Conservation (phyloP, 2,113 vertebrate genomes). For the Rhea pennata region DNA sequence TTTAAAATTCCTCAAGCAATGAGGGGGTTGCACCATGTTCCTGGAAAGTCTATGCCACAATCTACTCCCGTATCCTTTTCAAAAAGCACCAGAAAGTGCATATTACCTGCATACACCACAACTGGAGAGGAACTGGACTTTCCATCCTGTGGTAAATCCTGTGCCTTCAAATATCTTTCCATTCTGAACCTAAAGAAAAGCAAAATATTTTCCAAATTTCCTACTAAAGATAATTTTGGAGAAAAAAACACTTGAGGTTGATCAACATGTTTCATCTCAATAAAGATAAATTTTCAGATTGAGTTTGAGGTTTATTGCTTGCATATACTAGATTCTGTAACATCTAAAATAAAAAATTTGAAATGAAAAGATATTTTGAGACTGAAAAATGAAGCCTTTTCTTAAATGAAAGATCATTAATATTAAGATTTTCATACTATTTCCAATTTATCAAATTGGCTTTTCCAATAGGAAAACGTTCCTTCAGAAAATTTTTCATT, state of each 20-base stretch:
- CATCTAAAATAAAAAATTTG: not conserved
- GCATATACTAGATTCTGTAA: not conserved
- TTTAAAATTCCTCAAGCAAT: conserved; percentile 27
- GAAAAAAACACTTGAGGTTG: not conserved
- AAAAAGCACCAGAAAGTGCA: not conserved
- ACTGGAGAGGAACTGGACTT: not conserved
- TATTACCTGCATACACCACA: not conserved
- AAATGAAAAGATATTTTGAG: not conserved
- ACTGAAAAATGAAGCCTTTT: not conserved
- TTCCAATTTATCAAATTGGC: conserved; percentile 10
- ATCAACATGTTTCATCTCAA: not conserved
- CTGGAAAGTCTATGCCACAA: conserved; percentile 50
- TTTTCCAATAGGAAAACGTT: not conserved
- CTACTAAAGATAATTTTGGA: not conserved
- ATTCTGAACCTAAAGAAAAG: conserved; percentile 14
- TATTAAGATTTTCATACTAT: not conserved
- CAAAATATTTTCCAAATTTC: conserved; percentile 44
- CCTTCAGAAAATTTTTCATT: not conserved
- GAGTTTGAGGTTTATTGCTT: not conserved
- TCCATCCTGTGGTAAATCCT: conserved; percentile 41
- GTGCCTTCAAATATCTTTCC: conserved; percentile 33
- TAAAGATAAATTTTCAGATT: not conserved
- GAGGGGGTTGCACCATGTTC: conserved; percentile 15
- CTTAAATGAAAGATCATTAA: not conserved
- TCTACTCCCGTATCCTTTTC: not conserved